Evolutionary conservation across 2,113 vertebrate species (phyloP).

Genomic region (Hemiprocne comata): DNA sequence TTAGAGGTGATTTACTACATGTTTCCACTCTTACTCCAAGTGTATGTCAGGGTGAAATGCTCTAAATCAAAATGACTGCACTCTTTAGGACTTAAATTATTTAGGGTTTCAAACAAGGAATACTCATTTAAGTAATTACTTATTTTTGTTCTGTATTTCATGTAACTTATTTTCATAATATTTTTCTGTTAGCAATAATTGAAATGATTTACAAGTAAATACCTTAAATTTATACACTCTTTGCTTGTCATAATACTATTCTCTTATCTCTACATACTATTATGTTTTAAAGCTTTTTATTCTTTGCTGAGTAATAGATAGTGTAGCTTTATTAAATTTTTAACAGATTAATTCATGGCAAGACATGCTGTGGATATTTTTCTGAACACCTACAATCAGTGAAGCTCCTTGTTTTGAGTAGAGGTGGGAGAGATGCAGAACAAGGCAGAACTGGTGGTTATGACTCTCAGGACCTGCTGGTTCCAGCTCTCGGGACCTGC

Average conservation of each 20-base stretch:
- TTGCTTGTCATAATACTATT: background rate
- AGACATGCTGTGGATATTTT: background rate
- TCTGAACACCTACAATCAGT: background rate
- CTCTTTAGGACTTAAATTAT: constrained; percentile 17
- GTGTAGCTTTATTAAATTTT: background rate
- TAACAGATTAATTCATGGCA: background rate
- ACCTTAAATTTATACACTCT: background rate
- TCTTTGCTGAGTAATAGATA: background rate
- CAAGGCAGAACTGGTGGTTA: background rate
- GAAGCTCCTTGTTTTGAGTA: background rate
- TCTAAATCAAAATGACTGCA: background rate
- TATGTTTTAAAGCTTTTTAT: constrained; percentile 13
- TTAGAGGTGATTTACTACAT: background rate
- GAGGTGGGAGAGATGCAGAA: background rate
- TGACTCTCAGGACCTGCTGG: background rate
- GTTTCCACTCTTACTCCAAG: background rate
- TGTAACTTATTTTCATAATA: background rate
- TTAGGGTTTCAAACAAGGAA: background rate
- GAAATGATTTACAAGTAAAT: constrained; percentile 2
- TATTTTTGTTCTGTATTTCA: background rate
- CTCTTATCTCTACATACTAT: background rate
- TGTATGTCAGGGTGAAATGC: background rate
- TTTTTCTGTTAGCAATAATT: constrained; percentile 10
- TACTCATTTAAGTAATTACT: background rate
- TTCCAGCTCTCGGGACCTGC: background rate